Conservation (phyloP, 1,140 invertebrate genomes). For the Polypedilum pembai region DNA sequence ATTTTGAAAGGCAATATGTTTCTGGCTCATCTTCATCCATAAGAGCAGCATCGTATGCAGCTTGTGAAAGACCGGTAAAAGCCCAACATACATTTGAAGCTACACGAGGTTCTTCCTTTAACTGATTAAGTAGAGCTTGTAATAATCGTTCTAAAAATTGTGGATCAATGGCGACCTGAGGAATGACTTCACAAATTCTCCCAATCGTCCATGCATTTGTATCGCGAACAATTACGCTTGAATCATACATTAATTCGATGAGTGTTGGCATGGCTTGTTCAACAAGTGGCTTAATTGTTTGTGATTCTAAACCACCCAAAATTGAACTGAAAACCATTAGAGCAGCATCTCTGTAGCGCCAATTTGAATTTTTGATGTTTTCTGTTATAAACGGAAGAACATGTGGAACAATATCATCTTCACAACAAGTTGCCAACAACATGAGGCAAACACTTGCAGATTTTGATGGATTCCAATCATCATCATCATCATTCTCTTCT, state of each 20-base stretch:
- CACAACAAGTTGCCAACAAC: slow-evolving; percentile 93
- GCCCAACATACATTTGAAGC: slow-evolving; percentile 99
- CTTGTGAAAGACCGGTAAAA: slow-evolving; percentile 94
- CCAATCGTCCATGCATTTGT: slow-evolving; percentile 98
- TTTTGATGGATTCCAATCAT: slow-evolving; percentile 99
- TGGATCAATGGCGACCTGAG: slow-evolving; percentile 91
- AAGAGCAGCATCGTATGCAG: slow-evolving; percentile 80
- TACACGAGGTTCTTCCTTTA: slow-evolving; percentile 89
- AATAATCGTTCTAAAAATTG: slow-evolving; percentile 76
- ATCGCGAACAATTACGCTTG: slow-evolving; percentile 87
- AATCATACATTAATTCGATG: slow-evolving; percentile 89
- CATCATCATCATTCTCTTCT: slow-evolving; percentile 89
- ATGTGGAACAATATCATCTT: slow-evolving; percentile 91
- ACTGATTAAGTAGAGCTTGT: slow-evolving; percentile 79
- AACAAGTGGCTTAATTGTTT: slow-evolving; percentile 83
- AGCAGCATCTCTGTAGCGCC: slow-evolving; percentile 93
- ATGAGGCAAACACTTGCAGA: slow-evolving; percentile 99
- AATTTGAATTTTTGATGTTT: slow-evolving; percentile 89
- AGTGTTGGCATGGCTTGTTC: slow-evolving; percentile 94
- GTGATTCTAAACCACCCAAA: slow-evolving; percentile 83
- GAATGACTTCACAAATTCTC: slow-evolving; percentile 88
- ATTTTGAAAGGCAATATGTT: slow-evolving; percentile 88
- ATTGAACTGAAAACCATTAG: slow-evolving; percentile 98
- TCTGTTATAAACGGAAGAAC: slow-evolving; percentile 96
- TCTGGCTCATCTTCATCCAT: slow-evolving; percentile 68